Conservation (phyloP, 2,888 invertebrate species). For the Argynnis bischoffii region DNA sequence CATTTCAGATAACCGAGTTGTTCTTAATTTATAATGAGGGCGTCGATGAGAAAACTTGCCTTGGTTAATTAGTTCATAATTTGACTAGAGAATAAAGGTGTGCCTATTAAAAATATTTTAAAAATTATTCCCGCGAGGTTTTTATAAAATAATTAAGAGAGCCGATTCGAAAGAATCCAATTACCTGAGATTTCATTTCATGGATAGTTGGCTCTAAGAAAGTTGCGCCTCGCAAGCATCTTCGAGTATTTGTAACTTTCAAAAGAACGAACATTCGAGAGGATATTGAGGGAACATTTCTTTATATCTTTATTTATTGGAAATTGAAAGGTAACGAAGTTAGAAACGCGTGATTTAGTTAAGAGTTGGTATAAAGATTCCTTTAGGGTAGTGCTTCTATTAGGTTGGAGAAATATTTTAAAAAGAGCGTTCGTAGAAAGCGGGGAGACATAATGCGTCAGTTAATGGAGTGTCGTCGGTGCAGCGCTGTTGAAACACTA, state of each 20-base stretch:
- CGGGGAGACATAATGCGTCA: conserved; percentile 64
- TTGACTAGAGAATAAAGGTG: conserved; percentile 40
- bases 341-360: conserved; percentile 19
- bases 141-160: conserved; percentile 25
- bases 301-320: conserved; percentile 25
- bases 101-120: conserved; percentile 19
- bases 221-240: conserved; percentile 35
- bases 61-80: conserved; percentile 53
- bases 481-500: conserved; percentile 49
- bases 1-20: conserved; percentile 52
- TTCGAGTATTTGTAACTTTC: conserved; percentile 33
- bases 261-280: conserved; percentile 29
- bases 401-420: conserved; percentile 49
- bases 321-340: conserved; percentile 30
- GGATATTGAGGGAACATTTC: conserved; percentile 26
- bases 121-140: conserved; percentile 13
- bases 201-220: conserved; percentile 31
- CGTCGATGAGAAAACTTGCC: conserved; percentile 44
- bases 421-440: conserved; percentile 53
- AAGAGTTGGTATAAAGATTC: conserved; percentile 12
- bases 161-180: conserved; percentile 30
- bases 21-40: conserved; percentile 47
- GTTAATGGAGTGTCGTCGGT: conserved; percentile 66
- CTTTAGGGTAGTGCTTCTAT: conserved; percentile 7
- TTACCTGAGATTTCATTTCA: conserved; percentile 38